These are phyloP conservation scores for Anthophora plumipes DNA, from an alignment of 2,888 invertebrate species.

Conservation along the genomic window DNA sequence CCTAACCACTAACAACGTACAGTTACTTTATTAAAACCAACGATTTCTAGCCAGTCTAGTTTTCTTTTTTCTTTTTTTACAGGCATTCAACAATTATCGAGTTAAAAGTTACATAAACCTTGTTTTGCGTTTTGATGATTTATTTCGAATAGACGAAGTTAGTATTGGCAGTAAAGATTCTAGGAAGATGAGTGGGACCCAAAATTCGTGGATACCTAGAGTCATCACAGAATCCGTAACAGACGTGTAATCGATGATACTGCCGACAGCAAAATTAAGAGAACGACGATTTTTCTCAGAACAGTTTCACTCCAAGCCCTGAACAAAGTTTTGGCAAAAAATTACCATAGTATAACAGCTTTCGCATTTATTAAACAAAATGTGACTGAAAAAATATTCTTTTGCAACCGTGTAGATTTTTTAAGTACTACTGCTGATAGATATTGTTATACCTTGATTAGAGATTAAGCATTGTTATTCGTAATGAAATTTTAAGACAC, in stretches of 20 bases:
- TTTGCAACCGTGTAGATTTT: too few relatives aligned
- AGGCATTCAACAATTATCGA: too few relatives aligned
- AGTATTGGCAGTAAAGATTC: slow-evolving; percentile 77
- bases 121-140: not conserved
- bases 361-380: slow-evolving; percentile 83
- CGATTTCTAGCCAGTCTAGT: slow-evolving; percentile 75
- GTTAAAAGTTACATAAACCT: not conserved
- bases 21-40: slow-evolving; percentile 79
- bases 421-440: too few relatives aligned
- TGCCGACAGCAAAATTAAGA: slow-evolving; percentile 62
- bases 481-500: too few relatives aligned
- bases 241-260: slow-evolving; percentile 64
- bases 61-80: slow-evolving; percentile 13
- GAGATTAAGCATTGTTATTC: too few relatives aligned
- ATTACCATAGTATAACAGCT: slow-evolving; percentile 81
- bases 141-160: slow-evolving; percentile 65
- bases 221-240: slow-evolving; percentile 66
- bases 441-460: too few relatives aligned
- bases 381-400: slow-evolving; percentile 64
- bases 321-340: slow-evolving; percentile 80
- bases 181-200: slow-evolving; percentile 71
- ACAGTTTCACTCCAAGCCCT: slow-evolving; percentile 79
- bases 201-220: slow-evolving; percentile 72
- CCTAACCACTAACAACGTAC: slow-evolving; percentile 76
- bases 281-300: slow-evolving; percentile 76